Conservation (phyloP, 2,888 invertebrate genomes). For the Eurytoma adleriae region DNA sequence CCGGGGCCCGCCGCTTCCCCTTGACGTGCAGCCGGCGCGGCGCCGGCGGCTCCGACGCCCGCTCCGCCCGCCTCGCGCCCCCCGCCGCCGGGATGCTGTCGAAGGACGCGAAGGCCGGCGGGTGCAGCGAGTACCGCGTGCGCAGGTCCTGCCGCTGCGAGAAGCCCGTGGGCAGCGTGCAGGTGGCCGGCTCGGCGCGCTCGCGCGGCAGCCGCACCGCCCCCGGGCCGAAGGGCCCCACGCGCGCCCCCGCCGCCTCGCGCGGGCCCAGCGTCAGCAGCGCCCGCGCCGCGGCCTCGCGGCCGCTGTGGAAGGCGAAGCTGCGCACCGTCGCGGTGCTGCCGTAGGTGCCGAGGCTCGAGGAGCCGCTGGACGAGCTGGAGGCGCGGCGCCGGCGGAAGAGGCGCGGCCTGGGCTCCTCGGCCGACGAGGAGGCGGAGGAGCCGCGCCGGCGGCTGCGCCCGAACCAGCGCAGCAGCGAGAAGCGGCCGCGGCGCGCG, state of each 20-base stretch:
- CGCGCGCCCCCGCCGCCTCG: constrained; percentile 59
- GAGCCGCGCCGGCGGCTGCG: constrained; percentile 79
- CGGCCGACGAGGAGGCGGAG: constrained; percentile 51
- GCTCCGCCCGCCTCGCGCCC: constrained; percentile 54
- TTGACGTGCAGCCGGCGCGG: constrained; percentile 81
- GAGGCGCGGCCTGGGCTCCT: constrained; percentile 36
- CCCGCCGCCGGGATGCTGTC: constrained; percentile 64
- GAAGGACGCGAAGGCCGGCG: constrained; percentile 65
- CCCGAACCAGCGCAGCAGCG: constrained; percentile 86
- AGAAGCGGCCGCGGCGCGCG: constrained; percentile 75
- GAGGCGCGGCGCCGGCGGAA: constrained; percentile 64
- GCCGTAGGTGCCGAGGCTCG: constrained; percentile 82
- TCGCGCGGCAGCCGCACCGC: constrained; percentile 64
- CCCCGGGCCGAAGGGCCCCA: constrained; percentile 70
- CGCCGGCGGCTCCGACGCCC: constrained; percentile 30
- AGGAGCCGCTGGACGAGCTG: constrained; percentile 65
- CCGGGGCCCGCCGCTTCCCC: constrained; percentile 86
- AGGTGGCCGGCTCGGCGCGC: constrained; percentile 55
- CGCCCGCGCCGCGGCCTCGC: constrained; percentile 47
- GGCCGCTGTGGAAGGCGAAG: constrained; percentile 82
- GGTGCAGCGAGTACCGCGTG: constrained; percentile 69
- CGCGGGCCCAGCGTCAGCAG: constrained; percentile 60
- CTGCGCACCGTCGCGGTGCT: constrained; percentile 86
- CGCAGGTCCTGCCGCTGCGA: constrained; percentile 66
- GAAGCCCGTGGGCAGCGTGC: constrained; percentile 66